A percentile compares a stretch with the other conserved stretches of the same genome.
These are phyloP conservation scores for Platycheirus albimanus DNA, from an alignment of 2,888 invertebrate genomes.

Conservation along the genomic window DNA sequence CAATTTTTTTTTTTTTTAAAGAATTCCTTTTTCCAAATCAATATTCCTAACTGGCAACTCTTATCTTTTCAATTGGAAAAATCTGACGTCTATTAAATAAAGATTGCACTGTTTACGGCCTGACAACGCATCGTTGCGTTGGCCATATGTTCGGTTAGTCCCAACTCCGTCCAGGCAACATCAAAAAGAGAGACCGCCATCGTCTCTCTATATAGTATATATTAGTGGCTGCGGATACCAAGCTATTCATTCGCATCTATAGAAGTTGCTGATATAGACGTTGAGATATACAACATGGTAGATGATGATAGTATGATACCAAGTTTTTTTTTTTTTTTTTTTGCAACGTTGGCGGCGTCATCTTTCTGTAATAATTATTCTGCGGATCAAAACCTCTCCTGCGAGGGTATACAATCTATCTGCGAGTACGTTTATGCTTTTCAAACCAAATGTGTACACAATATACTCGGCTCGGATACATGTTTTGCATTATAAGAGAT, in stretches of 20 bases:
- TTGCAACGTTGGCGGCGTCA: constrained; percentile 36
- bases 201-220: constrained; percentile 25
- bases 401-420: background rate
- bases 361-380: constrained; percentile 53
- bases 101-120: constrained; percentile 71
- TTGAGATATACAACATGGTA: constrained; percentile 4
- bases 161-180: constrained; percentile 29
- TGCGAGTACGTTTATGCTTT: background rate
- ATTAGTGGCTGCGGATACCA: constrained; percentile 47
- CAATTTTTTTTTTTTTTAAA: too few relatives aligned
- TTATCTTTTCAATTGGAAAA: constrained; percentile 14
- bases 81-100: constrained; percentile 71
- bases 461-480: too few relatives aligned
- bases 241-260: constrained; percentile 68
- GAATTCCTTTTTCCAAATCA: too few relatives aligned
- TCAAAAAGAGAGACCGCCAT: constrained; percentile 61
- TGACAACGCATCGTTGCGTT: constrained; percentile 69
- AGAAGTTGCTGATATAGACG: constrained; percentile 39
- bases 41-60: background rate
- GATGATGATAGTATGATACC: constrained; percentile 1
- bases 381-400: constrained; percentile 44
- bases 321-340: constrained; percentile 1
- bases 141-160: constrained; percentile 46
- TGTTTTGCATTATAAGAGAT: constrained; percentile 33
- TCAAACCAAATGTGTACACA: constrained; percentile 22